Conservation (phyloP, 2,797 vertebrate species). For the Alfaro cultratus region DNA sequence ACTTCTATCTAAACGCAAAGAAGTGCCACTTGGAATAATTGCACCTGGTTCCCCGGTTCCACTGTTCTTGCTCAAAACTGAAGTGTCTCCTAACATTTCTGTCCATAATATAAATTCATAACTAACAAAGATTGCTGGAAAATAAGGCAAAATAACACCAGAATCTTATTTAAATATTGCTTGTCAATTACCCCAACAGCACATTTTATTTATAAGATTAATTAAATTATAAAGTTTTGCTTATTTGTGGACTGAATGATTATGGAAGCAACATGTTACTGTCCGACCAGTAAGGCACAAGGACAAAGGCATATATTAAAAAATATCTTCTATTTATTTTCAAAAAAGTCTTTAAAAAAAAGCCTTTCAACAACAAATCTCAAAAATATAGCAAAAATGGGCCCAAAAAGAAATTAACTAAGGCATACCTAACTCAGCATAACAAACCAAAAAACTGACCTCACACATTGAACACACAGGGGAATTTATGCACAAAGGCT, state of each 20-base stretch:
- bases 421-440: no score
- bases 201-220: neutral
- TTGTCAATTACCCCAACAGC: neutral
- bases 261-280: no score
- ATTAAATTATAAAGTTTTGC: neutral
- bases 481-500: no score
- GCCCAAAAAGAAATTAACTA: no score
- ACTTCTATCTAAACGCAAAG: constrained; percentile 1
- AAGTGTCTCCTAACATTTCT: neutral
- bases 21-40: constrained; percentile 10
- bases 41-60: constrained; percentile 2
- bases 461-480: no score
- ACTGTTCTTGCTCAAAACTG: neutral
- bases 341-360: no score
- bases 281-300: no score
- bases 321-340: no score
- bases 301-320: no score
- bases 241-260: constrained; percentile 3
- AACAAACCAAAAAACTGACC: no score
- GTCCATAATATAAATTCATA: neutral
- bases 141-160: neutral
- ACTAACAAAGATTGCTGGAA: neutral
- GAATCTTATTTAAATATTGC: neutral
- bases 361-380: no score
- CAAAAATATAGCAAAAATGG: no score